phyloP scores from a whole-genome alignment of 2,113 vertebrate genomes.

The Tachuris rubrigastra region DNA sequence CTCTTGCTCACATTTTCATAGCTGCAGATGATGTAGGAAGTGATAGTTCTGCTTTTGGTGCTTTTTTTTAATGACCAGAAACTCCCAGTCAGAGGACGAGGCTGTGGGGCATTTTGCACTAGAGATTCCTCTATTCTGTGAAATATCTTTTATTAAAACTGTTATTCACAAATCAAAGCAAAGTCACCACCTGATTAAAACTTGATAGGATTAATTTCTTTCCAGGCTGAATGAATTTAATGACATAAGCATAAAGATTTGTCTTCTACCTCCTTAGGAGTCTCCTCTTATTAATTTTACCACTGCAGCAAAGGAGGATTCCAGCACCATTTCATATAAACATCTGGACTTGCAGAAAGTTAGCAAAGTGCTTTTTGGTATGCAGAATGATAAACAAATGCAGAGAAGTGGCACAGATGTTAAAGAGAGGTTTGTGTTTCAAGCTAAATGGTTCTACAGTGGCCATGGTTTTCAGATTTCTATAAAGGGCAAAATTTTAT shows the following conservation, averaged over 20 bases:
- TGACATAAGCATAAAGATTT: background rate
- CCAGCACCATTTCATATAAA: background rate
- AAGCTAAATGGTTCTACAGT: background rate
- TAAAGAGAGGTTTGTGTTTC: background rate
- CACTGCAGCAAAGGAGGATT: background rate
- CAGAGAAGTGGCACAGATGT: background rate
- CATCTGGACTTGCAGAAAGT: background rate
- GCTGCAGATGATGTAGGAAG: background rate
- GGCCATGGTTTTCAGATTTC: background rate
- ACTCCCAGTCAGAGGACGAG: background rate
- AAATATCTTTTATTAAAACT: slow-evolving; percentile 42
- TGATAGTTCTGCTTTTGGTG: background rate
- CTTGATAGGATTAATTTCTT: slow-evolving; percentile 48
- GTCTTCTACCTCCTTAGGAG: background rate
- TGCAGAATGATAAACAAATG: background rate
- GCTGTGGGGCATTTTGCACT: background rate
- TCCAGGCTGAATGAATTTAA: background rate
- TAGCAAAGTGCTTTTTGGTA: background rate
- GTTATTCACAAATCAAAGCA: slow-evolving; percentile 37
- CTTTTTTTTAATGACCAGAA: background rate
- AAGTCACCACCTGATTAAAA: slow-evolving; percentile 45
- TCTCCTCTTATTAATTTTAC: background rate
- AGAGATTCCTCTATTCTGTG: slow-evolving; percentile 4
- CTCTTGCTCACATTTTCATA: background rate
- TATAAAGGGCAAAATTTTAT: background rate